Evolutionary conservation across 2,113 vertebrate species (phyloP).

Genomic region (Polyodon spathula): DNA sequence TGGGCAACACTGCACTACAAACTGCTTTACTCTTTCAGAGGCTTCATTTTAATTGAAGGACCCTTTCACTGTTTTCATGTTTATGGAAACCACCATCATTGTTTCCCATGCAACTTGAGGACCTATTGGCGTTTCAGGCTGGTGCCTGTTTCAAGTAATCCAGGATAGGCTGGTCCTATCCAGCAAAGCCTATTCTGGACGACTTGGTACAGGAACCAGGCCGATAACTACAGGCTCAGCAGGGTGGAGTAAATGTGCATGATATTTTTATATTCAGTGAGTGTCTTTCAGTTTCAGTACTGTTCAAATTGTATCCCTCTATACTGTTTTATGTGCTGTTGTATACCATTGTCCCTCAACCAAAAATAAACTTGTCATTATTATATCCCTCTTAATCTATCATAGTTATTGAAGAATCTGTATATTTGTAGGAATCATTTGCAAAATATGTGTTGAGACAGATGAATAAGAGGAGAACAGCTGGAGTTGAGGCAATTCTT

Average conservation of each 20-base stretch:
- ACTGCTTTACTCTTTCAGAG: slow-evolving; percentile 6
- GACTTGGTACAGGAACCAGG: slow-evolving; percentile 80
- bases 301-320: not conserved
- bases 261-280: not conserved
- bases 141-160: slow-evolving; percentile 92
- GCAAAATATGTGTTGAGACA: too few species aligned
- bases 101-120: slow-evolving; percentile 28
- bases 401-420: too few species aligned
- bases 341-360: too few species aligned
- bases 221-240: slow-evolving; percentile 20
- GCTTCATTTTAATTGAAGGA: too few species aligned
- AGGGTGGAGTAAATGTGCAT: slow-evolving; percentile 1
- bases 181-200: slow-evolving; percentile 87
- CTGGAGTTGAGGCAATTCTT: too few species aligned
- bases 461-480: too few species aligned
- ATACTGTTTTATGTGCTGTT: too few species aligned
- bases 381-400: too few species aligned
- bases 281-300: not conserved
- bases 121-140: slow-evolving; percentile 34
- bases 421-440: too few species aligned
- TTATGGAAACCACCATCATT: slow-evolving; percentile 1
- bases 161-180: slow-evolving; percentile 92
- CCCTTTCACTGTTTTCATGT: too few species aligned
- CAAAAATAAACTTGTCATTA: too few species aligned
- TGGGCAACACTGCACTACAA: not conserved